Conservation (phyloP, 2,113 vertebrate species). For the Sialia sialis region DNA sequence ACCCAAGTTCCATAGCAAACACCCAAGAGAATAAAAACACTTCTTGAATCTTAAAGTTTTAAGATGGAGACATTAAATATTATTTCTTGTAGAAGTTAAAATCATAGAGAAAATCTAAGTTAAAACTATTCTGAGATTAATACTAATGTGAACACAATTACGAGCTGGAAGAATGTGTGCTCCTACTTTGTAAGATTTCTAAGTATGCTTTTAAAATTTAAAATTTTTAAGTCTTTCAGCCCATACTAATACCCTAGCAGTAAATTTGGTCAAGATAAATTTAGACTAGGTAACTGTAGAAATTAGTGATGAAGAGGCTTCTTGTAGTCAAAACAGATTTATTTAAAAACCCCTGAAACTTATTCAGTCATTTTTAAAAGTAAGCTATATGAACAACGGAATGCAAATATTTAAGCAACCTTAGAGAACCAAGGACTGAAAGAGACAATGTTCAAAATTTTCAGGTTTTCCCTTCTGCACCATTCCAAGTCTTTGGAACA, state of each 20-base stretch:
- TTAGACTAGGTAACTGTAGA: neutral
- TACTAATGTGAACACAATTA: neutral
- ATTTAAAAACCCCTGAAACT: neutral
- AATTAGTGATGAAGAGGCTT: neutral
- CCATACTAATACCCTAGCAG: neutral
- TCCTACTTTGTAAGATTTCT: neutral
- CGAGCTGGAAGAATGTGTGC: neutral
- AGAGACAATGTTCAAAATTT: neutral
- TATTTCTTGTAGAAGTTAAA: neutral
- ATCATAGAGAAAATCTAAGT: neutral
- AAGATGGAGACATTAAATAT: neutral
- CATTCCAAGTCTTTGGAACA: neutral
- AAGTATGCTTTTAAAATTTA: neutral
- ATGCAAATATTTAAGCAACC: neutral
- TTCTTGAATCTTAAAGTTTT: neutral
- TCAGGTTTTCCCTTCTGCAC: neutral
- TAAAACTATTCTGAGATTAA: neutral
- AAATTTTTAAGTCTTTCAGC: neutral
- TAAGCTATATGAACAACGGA: neutral
- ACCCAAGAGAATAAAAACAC: neutral
- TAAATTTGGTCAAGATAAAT: neutral
- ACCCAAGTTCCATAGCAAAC: neutral
- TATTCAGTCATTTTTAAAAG: neutral
- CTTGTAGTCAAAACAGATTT: neutral
- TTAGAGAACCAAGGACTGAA: neutral